Conservation (phyloP, 2,113 vertebrate species). For the Phrynosoma platyrhinos region DNA sequence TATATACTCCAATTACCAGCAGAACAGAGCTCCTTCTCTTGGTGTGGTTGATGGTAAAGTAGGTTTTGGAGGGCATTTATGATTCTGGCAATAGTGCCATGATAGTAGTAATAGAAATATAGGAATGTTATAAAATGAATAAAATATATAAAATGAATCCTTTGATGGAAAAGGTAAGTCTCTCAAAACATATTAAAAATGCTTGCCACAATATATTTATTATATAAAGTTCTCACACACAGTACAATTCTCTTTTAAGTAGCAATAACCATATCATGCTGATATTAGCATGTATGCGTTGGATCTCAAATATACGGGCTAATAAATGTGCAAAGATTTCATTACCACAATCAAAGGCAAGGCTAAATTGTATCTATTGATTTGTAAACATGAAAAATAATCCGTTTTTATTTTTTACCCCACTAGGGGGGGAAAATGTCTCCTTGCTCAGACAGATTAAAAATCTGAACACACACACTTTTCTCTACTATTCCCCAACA, state of each 20-base stretch:
- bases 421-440: background rate
- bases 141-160: too few relatives aligned
- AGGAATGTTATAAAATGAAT: too few relatives aligned
- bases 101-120: too few relatives aligned
- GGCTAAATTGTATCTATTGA: too few relatives aligned
- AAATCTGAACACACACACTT: background rate
- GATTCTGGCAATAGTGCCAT: too few relatives aligned
- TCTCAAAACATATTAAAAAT: background rate
- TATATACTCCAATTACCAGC: too few relatives aligned
- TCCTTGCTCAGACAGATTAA: background rate
- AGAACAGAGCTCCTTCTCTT: too few relatives aligned
- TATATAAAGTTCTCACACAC: background rate
- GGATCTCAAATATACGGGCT: background rate
- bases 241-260: background rate
- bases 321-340: background rate
- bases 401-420: background rate
- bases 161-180: background rate
- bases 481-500: background rate
- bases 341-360: background rate
- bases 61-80: too few relatives aligned
- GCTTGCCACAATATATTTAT: background rate
- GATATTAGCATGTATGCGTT: background rate
- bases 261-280: background rate
- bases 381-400: rapidly evolving
- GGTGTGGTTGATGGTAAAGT: too few relatives aligned